These are phyloP conservation scores for Mirza zaza DNA, from an alignment of 2,113 vertebrate species.

Conservation along the genomic window DNA sequence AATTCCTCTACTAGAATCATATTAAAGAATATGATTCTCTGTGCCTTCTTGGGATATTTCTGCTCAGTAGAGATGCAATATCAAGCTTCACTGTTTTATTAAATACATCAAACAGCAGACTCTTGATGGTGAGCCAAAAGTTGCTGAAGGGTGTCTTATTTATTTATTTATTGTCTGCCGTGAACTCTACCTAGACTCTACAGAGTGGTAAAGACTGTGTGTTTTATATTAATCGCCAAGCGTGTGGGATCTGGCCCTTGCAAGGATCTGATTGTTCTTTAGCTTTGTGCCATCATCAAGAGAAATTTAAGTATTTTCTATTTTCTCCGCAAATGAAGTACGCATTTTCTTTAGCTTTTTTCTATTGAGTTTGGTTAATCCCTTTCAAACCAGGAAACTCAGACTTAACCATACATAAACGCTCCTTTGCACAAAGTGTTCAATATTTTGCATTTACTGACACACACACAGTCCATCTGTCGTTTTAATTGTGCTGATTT, in stretches of 20 bases:
- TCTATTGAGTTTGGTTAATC: slow-evolving; percentile 45
- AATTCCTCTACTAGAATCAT: slow-evolving; percentile 45
- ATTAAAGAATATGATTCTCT: slow-evolving; percentile 52
- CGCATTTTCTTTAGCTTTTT: slow-evolving; percentile 60
- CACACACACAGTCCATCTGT: not conserved
- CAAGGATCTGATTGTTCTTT: not conserved
- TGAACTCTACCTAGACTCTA: slow-evolving; percentile 5
- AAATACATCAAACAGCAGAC: slow-evolving; percentile 64
- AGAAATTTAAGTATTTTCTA: slow-evolving; percentile 58
- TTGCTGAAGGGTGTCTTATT: slow-evolving; percentile 50
- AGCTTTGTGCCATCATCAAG: not conserved
- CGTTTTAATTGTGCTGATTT: not conserved
- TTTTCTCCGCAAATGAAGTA: slow-evolving; percentile 47
- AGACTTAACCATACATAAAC: not conserved
- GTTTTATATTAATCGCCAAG: slow-evolving; percentile 52
- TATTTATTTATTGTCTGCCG: slow-evolving; percentile 55
- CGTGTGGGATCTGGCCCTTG: slow-evolving; percentile 7
- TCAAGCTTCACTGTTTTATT: slow-evolving; percentile 64
- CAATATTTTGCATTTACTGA: not conserved
- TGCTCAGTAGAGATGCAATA: slow-evolving; percentile 56
- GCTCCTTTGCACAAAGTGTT: slow-evolving; percentile 29
- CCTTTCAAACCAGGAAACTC: slow-evolving; percentile 39
- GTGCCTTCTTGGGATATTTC: slow-evolving; percentile 70
- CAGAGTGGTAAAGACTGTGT: slow-evolving; percentile 1
- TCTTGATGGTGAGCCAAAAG: slow-evolving; percentile 44